Evolutionary conservation across 2,888 invertebrate species (phyloP).

Genomic region (Hypomecis atomaria): DNA sequence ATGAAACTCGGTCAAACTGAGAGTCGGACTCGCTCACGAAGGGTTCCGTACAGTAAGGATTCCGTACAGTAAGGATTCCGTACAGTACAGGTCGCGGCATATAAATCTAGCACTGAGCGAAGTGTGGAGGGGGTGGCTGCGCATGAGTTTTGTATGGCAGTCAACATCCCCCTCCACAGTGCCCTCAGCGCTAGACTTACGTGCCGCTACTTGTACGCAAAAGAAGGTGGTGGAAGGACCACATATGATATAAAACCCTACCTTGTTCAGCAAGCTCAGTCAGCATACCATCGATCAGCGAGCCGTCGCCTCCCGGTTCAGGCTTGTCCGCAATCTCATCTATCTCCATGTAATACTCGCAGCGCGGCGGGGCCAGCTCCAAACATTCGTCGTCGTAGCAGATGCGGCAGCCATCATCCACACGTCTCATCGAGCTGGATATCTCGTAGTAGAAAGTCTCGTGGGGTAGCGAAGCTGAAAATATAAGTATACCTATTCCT

Average conservation of each 20-base stretch:
- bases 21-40: too few species aligned
- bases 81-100: too few species aligned
- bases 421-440: conserved; percentile 32
- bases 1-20: too few species aligned
- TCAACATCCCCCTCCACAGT: too few species aligned
- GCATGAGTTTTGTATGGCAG: too few species aligned
- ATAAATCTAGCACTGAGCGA: too few species aligned
- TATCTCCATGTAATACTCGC: conserved; percentile 58
- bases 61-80: too few species aligned
- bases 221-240: too few species aligned
- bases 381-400: conserved; percentile 60
- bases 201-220: too few species aligned
- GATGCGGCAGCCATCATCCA: conserved; percentile 48
- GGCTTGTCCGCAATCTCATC: conserved; percentile 41
- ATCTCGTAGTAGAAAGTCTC: conserved; percentile 35
- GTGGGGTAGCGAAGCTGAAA: conserved; percentile 32
- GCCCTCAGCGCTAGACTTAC: too few species aligned
- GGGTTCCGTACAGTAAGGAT: too few species aligned
- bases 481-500: neutral
- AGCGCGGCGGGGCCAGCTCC: conserved; percentile 46
- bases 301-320: conserved; percentile 32
- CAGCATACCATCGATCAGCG: conserved; percentile 52
- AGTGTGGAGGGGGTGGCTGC: too few species aligned
- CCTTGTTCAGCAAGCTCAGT: conserved; percentile 57
- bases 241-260: conserved; percentile 30